These are phyloP conservation scores for Mastomys natalensis DNA, from an alignment of 2,113 vertebrate genomes.

Conservation along the genomic window DNA sequence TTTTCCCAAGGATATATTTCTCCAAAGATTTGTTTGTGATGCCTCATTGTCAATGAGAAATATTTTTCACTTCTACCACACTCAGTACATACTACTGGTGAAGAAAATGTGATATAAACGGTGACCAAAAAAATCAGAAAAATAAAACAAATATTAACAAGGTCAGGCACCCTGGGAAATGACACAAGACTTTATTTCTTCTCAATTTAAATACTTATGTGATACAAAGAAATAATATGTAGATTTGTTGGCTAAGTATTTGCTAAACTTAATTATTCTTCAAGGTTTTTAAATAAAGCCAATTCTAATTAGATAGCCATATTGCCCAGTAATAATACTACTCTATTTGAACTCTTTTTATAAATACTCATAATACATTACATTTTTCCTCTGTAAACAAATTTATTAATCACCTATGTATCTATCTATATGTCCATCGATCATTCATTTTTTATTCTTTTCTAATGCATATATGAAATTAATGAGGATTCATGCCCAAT, in stretches of 20 bases:
- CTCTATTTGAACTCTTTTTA: not conserved
- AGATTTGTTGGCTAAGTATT: not conserved
- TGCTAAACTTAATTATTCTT: not conserved
- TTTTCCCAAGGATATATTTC: not conserved
- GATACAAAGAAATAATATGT: not conserved
- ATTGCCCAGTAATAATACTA: not conserved
- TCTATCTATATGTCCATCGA: not conserved
- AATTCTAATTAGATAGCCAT: not conserved
- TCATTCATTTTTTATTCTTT: not conserved
- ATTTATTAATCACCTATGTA: not conserved
- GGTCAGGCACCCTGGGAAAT: not conserved
- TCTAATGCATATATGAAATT: not conserved
- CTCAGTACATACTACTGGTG: not conserved
- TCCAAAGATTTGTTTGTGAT: not conserved
- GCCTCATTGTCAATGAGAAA: not conserved
- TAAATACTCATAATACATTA: not conserved
- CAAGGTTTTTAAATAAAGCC: not conserved
- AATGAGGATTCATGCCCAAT: not conserved
- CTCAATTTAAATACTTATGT: not conserved
- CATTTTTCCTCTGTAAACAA: not conserved
- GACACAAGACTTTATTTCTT: not conserved
- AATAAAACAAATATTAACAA: not conserved
- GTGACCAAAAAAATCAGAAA: not conserved
- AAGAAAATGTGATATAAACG: not conserved
- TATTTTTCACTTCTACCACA: not conserved